Evolutionary conservation across 2,888 invertebrate species (phyloP).

Genomic region (Euzophera pinguis): DNA sequence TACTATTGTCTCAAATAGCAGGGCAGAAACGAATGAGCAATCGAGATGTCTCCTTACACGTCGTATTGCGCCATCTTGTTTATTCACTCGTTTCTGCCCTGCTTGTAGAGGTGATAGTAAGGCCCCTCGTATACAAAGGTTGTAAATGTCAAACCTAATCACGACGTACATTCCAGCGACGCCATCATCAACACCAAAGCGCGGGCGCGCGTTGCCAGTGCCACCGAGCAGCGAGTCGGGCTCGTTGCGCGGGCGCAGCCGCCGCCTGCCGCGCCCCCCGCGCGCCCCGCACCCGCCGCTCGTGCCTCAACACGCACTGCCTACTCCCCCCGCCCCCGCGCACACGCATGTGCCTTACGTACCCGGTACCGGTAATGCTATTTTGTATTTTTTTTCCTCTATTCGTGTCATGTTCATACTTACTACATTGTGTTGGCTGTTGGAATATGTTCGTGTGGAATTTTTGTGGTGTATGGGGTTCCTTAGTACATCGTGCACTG

Average conservation of each 20-base stretch:
- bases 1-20: no score
- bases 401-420: neutral
- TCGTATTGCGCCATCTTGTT: no score
- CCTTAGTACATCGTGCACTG: no score
- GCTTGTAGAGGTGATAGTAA: no score
- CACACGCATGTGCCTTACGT: conserved; percentile 71
- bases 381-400: neutral
- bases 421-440: no score
- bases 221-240: conserved; percentile 65
- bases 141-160: no score
- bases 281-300: conserved; percentile 42
- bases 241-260: conserved; percentile 55
- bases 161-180: conserved; percentile 46
- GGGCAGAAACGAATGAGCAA: no score
- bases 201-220: conserved; percentile 60
- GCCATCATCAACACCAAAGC: conserved; percentile 72
- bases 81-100: no score
- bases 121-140: no score
- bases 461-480: no score
- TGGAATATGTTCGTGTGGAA: no score
- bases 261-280: conserved; percentile 64
- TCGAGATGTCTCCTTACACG: no score
- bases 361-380: conserved; percentile 42
- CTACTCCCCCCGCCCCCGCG: conserved; percentile 31
- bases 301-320: conserved; percentile 38